Evolutionary conservation across 2,797 vertebrate genomes (phyloP), one percentile per base, ranked within the genome.

Genomic region (Anas flavirostris): DNA sequence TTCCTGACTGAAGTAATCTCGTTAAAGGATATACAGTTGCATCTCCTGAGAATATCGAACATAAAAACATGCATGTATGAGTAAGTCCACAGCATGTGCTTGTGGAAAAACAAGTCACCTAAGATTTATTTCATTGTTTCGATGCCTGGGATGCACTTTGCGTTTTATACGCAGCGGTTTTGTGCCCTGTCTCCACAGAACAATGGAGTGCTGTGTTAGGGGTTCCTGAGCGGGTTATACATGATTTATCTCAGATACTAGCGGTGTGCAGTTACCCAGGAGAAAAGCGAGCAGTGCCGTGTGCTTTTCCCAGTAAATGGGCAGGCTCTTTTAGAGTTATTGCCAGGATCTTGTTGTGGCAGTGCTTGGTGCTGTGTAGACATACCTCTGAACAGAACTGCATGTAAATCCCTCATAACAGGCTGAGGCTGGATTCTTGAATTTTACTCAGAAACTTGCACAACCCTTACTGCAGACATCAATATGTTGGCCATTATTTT

Each of bases 221-320:
- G 37, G 48, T 88, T 90, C 72, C 74, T 64, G 43, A 67, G 39
- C 33, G 52, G 78, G 18, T 50, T 70, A 3, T 25, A 8, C 17
- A 5, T 56, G 48, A 77, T 88, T 93, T 86, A 63, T 72, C 64
- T 72, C 81, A 53, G 83, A 82, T 93, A 33, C 66, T 88, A 7
- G 44, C 7, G 0, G 1, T 63, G 15, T 33, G 63, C 35, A 60
- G 80, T 88, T 67, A 79, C 74, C 94, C 55, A 53, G 79, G 76
- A 95, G 85, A 76, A 94, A 86, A 88, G 13, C 35, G 69, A 63
- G 86, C 59, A 31, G 39, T 26, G 35, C 77, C 59, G 7, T 76
- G 1, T 75, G 67, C 43, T 95, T 93, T 63, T 79, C 37, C 74
- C 77, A 84, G 13, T 88, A 91, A 91, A 81, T 55, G 63, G 85